A percentile compares a stretch with the other conserved stretches of the same genome.
These are phyloP conservation scores for Fabriciana adippe DNA, from an alignment of 2,888 invertebrate species.

Conservation along the genomic window DNA sequence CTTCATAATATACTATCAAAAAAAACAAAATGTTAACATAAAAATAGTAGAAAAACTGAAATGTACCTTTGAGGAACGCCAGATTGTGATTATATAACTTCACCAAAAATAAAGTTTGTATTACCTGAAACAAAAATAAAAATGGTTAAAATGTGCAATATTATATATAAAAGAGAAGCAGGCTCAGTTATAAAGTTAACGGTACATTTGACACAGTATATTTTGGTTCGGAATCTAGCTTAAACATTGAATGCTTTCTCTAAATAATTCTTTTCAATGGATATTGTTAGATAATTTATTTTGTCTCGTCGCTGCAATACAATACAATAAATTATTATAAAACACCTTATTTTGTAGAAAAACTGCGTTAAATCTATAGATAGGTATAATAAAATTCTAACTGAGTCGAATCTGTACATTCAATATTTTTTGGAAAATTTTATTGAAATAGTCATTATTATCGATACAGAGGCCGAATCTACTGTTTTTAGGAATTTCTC, in stretches of 20 bases:
- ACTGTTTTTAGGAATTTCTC: no score
- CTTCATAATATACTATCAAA: no score
- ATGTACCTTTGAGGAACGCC: neutral
- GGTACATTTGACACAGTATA: conserved; percentile 45
- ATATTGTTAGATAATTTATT: conserved; percentile 7
- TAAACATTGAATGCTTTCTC: conserved; percentile 28
- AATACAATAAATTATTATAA: neutral
- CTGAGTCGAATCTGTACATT: no score
- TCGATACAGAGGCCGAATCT: no score
- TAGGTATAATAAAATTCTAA: no score
- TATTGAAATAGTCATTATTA: no score
- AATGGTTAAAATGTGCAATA: conserved; percentile 45
- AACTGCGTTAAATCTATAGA: no score
- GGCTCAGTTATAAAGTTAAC: conserved; percentile 45
- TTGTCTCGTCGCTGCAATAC: neutral
- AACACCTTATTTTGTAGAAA: no score
- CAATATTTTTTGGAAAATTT: no score
- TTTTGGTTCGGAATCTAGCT: conserved; percentile 43
- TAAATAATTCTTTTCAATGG: conserved; percentile 17
- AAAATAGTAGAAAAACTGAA: no score
- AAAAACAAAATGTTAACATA: no score
- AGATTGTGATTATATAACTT: no score
- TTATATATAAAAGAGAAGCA: conserved; percentile 45
- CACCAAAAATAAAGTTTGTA: neutral
- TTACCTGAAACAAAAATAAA: conserved; percentile 50